phyloP scores from a whole-genome alignment of 1,140 invertebrate species.

The Phthorimaea operculella region DNA sequence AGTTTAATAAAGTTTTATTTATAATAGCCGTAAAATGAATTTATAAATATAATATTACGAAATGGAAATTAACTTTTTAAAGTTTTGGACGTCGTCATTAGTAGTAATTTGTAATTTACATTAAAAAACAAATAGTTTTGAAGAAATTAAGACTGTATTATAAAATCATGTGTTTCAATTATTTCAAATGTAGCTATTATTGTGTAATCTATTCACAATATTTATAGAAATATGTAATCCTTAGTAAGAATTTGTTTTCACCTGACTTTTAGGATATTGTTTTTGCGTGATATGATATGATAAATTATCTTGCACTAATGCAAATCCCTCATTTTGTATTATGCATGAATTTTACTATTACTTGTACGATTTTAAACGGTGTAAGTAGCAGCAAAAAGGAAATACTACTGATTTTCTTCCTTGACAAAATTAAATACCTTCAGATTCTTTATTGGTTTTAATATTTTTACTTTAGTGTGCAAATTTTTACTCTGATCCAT shows the following conservation, averaged over 20 bases:
- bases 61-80: conserved; percentile 6
- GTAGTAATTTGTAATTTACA: no score
- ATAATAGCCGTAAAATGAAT: neutral
- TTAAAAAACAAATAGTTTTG: conserved; percentile 14
- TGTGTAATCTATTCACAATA: neutral
- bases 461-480: neutral
- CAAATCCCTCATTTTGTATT: no score
- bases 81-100: neutral
- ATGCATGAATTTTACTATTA: neutral
- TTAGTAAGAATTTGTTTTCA: neutral
- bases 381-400: neutral
- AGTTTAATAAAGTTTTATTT: neutral
- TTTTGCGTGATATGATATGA: neutral
- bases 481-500: no score
- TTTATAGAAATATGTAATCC: conserved; percentile 12
- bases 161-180: conserved; percentile 6
- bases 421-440: no score
- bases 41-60: neutral
- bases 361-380: neutral
- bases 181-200: neutral
- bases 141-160: conserved; percentile 39
- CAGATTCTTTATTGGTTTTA: no score
- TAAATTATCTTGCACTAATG: no score
- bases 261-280: neutral
- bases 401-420: neutral